phyloP scores from a whole-genome alignment of 2,797 vertebrate genomes.

The Moxostoma hubbsi region DNA sequence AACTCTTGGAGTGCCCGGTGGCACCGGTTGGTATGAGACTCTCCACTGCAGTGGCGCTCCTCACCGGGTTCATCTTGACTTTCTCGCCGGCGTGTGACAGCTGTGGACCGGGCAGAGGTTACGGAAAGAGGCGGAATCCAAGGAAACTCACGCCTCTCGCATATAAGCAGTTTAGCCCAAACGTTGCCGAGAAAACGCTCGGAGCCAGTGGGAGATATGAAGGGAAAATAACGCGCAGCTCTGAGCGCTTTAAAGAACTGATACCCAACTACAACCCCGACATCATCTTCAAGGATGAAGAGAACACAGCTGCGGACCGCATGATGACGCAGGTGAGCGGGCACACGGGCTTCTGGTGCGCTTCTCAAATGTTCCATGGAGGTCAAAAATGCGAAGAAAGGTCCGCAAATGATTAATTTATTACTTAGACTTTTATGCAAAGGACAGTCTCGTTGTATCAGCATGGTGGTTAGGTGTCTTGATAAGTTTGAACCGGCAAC shows the following conservation, averaged over 20 bases:
- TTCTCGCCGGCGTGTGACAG: constrained; percentile 79
- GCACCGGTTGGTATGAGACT: constrained; percentile 75
- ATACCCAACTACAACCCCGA: constrained; percentile 96
- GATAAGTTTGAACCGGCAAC: too few relatives aligned
- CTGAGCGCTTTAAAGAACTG: constrained; percentile 94
- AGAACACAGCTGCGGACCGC: constrained; percentile 92
- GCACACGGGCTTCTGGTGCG: too few relatives aligned
- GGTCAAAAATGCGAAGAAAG: background rate
- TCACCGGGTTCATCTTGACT: constrained; percentile 81
- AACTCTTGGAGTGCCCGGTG: constrained; percentile 61
- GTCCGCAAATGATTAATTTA: background rate
- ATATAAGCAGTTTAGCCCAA: constrained; percentile 95
- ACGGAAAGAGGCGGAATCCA: constrained; percentile 87
- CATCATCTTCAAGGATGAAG: constrained; percentile 99
- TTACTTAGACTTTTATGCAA: background rate
- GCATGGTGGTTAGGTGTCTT: too few relatives aligned
- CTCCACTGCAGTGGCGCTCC: constrained; percentile 78
- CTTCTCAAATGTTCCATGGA: too few relatives aligned
- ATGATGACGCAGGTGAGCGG: constrained; percentile 91
- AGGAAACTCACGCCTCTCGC: constrained; percentile 91
- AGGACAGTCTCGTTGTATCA: too few relatives aligned
- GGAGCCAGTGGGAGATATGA: constrained; percentile 94
- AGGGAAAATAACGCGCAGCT: constrained; percentile 90
- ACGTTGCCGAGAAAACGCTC: constrained; percentile 93
- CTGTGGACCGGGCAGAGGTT: constrained; percentile 91